phyloP scores from a whole-genome alignment of 2,888 invertebrate genomes.

The Dryobotodes eremita region DNA sequence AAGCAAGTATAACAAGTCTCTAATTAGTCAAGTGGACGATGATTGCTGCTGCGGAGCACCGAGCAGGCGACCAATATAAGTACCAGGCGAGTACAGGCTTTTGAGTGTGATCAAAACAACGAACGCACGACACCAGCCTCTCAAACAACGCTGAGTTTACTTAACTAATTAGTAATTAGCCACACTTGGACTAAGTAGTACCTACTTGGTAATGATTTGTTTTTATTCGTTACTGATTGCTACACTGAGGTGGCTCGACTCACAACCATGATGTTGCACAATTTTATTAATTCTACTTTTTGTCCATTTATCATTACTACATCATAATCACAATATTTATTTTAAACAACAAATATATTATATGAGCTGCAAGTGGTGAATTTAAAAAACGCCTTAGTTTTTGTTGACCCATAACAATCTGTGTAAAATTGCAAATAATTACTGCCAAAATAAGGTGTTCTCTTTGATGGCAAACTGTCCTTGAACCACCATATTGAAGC shows the following conservation, averaged over 20 bases:
- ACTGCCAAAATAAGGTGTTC: background rate
- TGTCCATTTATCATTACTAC: background rate
- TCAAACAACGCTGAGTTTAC: constrained; percentile 15
- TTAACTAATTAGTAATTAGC: constrained; percentile 20
- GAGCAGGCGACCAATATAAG: background rate
- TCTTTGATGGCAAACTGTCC: too few relatives aligned
- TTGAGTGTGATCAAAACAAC: background rate
- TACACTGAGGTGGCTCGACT: background rate
- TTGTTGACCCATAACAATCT: background rate
- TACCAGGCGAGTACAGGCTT: background rate
- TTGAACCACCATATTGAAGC: too few relatives aligned
- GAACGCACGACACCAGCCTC: background rate
- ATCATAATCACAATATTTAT: background rate
- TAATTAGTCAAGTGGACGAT: constrained; percentile 37
- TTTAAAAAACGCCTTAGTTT: background rate
- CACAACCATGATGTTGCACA: background rate
- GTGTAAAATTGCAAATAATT: background rate
- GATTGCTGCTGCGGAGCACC: background rate
- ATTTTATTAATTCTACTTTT: constrained; percentile 1
- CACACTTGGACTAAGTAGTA: background rate
- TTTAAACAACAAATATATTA: background rate
- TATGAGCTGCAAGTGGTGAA: background rate
- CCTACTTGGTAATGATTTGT: too few relatives aligned
- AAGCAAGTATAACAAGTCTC: constrained; percentile 5
- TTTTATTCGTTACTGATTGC: background rate